Evolutionary conservation across 2,888 invertebrate species (phyloP).

Genomic region (Microdon myrmicae): DNA sequence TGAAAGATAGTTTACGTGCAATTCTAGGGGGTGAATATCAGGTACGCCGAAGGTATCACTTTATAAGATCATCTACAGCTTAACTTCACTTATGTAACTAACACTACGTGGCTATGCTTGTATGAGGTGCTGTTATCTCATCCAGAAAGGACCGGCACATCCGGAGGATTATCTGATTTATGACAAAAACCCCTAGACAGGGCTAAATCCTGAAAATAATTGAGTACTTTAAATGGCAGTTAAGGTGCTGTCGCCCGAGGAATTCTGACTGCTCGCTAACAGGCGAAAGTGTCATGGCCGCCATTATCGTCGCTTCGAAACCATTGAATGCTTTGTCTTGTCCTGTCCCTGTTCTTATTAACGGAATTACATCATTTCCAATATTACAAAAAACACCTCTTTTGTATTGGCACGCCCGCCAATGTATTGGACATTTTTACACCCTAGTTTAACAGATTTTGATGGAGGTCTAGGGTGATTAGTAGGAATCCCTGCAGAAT

Average conservation of each 20-base stretch:
- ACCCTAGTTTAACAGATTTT: slow-evolving; percentile 47
- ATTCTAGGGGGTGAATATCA: no score
- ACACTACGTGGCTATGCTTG: slow-evolving; percentile 31
- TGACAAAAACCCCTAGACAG: slow-evolving; percentile 29
- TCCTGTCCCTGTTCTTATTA: slow-evolving; percentile 24
- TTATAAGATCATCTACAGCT: no score
- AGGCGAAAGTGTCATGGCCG: slow-evolving; percentile 33
- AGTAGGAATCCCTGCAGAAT: slow-evolving; percentile 30
- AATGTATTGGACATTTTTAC: slow-evolving; percentile 30
- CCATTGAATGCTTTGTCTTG: no score
- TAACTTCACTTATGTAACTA: background rate
- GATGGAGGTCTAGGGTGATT: slow-evolving; percentile 39
- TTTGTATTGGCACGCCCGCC: slow-evolving; percentile 26
- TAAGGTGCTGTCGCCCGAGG: background rate
- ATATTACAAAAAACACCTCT: slow-evolving; percentile 46
- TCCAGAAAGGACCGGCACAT: slow-evolving; percentile 37
- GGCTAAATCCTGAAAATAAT: slow-evolving; percentile 31
- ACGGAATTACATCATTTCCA: slow-evolving; percentile 51
- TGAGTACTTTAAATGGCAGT: slow-evolving; percentile 26
- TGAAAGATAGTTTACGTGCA: slow-evolving; percentile 44
- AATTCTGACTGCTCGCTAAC: slow-evolving; percentile 38
- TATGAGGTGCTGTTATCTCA: slow-evolving; percentile 36
- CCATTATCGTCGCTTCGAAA: slow-evolving; percentile 30
- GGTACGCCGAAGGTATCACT: no score
- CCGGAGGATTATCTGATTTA: slow-evolving; percentile 44